These are phyloP conservation scores for Sinotaia quadrata DNA, from an alignment of 2,888 invertebrate genomes.

Conservation along the genomic window DNA sequence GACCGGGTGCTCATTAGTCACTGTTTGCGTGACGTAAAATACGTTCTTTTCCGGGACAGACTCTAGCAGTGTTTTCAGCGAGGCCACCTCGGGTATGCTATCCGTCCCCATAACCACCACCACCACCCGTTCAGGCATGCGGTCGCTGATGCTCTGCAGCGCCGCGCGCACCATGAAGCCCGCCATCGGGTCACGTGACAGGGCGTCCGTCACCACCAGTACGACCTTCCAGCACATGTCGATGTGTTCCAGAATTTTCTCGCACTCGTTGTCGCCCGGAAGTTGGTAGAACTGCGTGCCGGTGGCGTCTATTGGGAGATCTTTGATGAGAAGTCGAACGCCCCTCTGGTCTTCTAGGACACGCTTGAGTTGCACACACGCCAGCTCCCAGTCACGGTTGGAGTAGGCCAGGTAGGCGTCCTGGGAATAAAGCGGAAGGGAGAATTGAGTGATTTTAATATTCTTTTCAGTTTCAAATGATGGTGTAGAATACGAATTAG, in stretches of 20 bases:
- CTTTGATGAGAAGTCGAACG: conserved; percentile 1
- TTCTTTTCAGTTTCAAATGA: no score
- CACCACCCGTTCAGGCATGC: conserved; percentile 2
- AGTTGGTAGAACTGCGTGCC: not conserved
- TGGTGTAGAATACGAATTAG: no score
- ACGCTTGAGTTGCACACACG: not conserved
- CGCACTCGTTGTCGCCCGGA: not conserved
- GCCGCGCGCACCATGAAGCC: conserved; percentile 5
- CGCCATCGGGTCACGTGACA: not conserved
- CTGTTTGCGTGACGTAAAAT: not conserved
- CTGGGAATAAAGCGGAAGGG: no score
- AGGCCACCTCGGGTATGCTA: not conserved
- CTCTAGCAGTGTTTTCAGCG: not conserved
- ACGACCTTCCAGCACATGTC: conserved; percentile 5
- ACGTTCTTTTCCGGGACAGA: not conserved
- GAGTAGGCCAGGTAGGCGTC: conserved; percentile 5
- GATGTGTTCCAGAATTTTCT: conserved; percentile 7
- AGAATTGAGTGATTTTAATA: no score
- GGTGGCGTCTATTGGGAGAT: not conserved
- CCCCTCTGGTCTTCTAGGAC: not conserved
- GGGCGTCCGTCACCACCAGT: not conserved
- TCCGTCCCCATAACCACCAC: not conserved
- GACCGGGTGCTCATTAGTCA: not conserved
- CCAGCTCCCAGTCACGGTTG: not conserved
- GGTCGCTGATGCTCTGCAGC: not conserved